A percentile compares a stretch with the other conserved stretches of the same genome.
These are phyloP conservation scores for Sphaerodactylus townsendi DNA, from an alignment of 2,113 vertebrate genomes.

Conservation along the genomic window DNA sequence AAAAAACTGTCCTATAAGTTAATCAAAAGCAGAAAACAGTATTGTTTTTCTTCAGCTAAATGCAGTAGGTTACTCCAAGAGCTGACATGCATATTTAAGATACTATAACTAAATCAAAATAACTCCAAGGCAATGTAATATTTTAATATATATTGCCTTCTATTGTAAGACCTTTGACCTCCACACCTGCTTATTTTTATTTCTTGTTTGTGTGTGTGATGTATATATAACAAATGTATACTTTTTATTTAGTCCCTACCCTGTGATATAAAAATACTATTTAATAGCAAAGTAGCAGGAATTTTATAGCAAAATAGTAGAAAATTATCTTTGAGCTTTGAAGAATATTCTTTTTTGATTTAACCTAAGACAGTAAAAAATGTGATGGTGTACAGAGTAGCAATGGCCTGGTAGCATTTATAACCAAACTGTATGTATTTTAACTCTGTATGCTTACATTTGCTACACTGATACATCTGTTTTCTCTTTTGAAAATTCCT, in stretches of 20 bases:
- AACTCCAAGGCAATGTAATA: no score
- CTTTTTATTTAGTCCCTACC: not conserved
- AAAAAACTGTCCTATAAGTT: no score
- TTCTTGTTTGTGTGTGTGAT: not conserved
- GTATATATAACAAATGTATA: not conserved
- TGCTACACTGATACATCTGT: constrained; percentile 68
- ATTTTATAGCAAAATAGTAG: constrained; percentile 34
- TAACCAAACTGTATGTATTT: constrained; percentile 59
- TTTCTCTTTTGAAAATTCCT: constrained; percentile 62
- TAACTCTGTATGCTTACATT: constrained; percentile 61
- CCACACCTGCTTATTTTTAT: not conserved
- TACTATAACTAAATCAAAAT: not conserved
- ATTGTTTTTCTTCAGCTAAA: not conserved
- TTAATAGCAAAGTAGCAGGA: no score
- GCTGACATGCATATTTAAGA: not conserved
- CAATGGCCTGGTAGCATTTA: constrained; percentile 62
- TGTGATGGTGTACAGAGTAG: constrained; percentile 45
- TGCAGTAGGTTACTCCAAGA: not conserved
- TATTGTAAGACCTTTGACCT: not conserved
- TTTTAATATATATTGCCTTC: not conserved
- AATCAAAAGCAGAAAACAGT: no score
- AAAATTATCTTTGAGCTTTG: not conserved
- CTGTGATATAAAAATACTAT: not conserved
- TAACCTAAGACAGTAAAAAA: constrained; percentile 43
- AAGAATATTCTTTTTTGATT: constrained; percentile 37